These are phyloP conservation scores for Anthoscopus minutus DNA, from an alignment of 2,113 vertebrate species.

Conservation along the genomic window DNA sequence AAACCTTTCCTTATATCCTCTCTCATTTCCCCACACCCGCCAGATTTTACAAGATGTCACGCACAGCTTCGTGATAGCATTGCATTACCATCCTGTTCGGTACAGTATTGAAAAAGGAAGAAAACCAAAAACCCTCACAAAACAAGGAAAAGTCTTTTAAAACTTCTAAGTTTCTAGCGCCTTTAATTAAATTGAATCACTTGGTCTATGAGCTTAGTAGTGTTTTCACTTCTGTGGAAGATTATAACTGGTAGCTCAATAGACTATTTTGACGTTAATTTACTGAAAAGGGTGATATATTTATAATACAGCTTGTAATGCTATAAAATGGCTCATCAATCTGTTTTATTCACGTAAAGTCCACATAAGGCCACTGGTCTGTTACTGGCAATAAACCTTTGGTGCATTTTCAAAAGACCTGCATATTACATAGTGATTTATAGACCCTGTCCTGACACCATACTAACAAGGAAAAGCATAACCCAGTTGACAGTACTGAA, in stretches of 20 bases:
- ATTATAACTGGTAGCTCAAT: constrained; percentile 63
- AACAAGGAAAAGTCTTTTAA: constrained; percentile 16
- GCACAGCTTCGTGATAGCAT: not conserved
- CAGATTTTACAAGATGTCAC: not conserved
- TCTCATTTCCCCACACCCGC: not conserved
- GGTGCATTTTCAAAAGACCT: constrained; percentile 72
- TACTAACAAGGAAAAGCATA: constrained; percentile 65
- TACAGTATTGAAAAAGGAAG: not conserved
- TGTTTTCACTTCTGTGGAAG: constrained; percentile 23
- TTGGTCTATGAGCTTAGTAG: constrained; percentile 21
- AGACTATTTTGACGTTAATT: constrained; percentile 70
- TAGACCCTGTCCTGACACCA: constrained; percentile 57
- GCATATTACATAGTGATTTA: constrained; percentile 73
- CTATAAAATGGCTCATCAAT: constrained; percentile 80
- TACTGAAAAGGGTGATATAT: constrained; percentile 76
- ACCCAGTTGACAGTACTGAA: constrained; percentile 49
- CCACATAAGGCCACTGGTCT: constrained; percentile 75
- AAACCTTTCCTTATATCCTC: not conserved
- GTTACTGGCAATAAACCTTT: constrained; percentile 77
- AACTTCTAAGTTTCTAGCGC: constrained; percentile 10
- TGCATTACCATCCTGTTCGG: not conserved
- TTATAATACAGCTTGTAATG: constrained; percentile 73
- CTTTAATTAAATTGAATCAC: not conserved
- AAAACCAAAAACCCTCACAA: not conserved
- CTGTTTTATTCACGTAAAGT: constrained; percentile 77